Base-by-base conservation (phyloP, 2,888 invertebrate species). In the Ditula angustiorana region DNA sequence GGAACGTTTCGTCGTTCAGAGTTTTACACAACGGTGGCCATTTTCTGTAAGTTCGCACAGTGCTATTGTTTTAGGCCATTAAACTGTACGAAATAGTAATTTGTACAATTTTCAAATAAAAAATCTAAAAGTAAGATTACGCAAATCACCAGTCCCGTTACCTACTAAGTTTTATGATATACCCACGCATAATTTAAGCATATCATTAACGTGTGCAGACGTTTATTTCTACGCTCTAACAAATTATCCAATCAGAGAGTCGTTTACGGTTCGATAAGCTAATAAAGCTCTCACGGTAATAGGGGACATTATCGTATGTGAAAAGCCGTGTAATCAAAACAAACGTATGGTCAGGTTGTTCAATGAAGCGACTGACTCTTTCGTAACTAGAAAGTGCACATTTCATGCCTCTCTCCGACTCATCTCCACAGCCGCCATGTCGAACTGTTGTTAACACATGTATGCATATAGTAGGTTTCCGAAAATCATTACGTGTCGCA, bases 351-450 rank as follows among this genome's bases (percentile, higher is more conserved):
- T 82, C 82, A 84, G 79, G 74, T 81, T 78, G 83, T 83, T 86
- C 84, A 82, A 79, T 86, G 83, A 82, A 85, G 82, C 84, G 80
- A 74, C 74, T 49, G 24, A 35, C 53, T 86, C 83, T 90, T 87
- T 88, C 85, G 87, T 86, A 89, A 89, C 81, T 86, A 89, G 90
- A 90, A 90, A 90, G 90, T 83, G 73, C 71, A 68, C 70, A 73
- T 78, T 79, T 75, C 75, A 78, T 72, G 77, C 76, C 76, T 77
- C 77, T 78, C 69, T 71, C 68, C 70, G 59, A 60, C 67, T 68
- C 67, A 70, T 67, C 73, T 73, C 67, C 46, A n/a, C n/a, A n/a
- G 16, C 28, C 37, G 33, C 58, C 21, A 52, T 63, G 23, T 37
- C 26, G 47, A 50, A 56, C 35, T 47, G 49, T 49, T 41, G 30